Evolutionary conservation across 2,797 vertebrate species (phyloP).

Genomic region (Pseudochromis fuscus): DNA sequence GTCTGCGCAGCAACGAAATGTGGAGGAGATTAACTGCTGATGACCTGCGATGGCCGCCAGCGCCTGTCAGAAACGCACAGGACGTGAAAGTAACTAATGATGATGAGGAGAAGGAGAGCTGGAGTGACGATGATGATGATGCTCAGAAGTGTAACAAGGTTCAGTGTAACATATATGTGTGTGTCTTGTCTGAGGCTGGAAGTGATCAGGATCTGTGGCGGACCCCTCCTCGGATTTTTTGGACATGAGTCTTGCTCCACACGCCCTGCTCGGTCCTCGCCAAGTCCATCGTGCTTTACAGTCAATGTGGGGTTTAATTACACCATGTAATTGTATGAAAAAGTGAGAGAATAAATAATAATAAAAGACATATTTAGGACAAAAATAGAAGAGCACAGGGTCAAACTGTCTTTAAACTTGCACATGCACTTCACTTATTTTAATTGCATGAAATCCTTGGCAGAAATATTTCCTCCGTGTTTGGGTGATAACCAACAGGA

Average conservation of each 20-base stretch:
- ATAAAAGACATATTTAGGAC: constrained; percentile 17
- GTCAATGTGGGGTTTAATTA: constrained; percentile 51
- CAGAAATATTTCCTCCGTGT: constrained; percentile 9
- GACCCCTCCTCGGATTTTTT: constrained; percentile 74
- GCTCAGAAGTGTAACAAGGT: constrained; percentile 50
- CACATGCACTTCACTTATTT: constrained; percentile 37
- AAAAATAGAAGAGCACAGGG: constrained; percentile 24
- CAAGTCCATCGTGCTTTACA: constrained; percentile 24
- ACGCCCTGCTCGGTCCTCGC: constrained; percentile 58
- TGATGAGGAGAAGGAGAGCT: constrained; percentile 69
- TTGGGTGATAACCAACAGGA: constrained; percentile 46
- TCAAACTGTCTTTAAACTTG: constrained; percentile 44
- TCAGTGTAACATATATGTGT: constrained; percentile 43
- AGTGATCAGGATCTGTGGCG: constrained; percentile 70
- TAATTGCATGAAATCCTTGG: constrained; percentile 29
- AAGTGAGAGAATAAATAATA: constrained; percentile 24
- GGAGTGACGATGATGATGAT: constrained; percentile 64
- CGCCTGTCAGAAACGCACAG: constrained; percentile 63
- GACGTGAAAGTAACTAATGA: constrained; percentile 75
- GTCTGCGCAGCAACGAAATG: constrained; percentile 77
- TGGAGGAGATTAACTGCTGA: constrained; percentile 78
- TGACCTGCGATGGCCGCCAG: constrained; percentile 72
- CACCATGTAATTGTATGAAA: constrained; percentile 12
- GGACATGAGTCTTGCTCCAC: constrained; percentile 69
- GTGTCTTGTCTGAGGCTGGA: constrained; percentile 67